Base-by-base conservation (phyloP, 2,888 invertebrate genomes). In the Sycophila texana region DNA sequence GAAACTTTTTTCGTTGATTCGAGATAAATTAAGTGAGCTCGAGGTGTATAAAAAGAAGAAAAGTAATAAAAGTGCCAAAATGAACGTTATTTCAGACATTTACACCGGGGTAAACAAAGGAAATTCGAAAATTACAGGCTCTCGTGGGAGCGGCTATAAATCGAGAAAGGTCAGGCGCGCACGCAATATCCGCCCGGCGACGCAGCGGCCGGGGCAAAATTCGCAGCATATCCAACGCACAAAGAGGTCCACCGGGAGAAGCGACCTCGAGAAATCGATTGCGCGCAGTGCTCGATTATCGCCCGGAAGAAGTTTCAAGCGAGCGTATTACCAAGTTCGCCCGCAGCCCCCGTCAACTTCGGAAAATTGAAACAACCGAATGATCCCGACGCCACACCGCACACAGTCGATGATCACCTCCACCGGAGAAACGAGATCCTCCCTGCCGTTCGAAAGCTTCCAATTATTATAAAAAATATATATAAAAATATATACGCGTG, bases 341-440 rank as follows among this genome's bases (percentile, higher is more conserved):
- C 14, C 30, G 5, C 1, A 49, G 12, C 26, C 16, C 14, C 71
- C 60, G 26, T 60, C 67, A 77, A 72, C 60, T 18, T 20, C 47
- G 20, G 30, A 47, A 65, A 79, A 79, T 74, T 74, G 79, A 74
- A 74, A 79, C 57, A n/a, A 57, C 57, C 57, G n/a, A n/a, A 57
- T 57, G 20, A n/a, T 20, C 57, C 57, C 0, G 7, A 10, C 39
- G 39, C 39, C 39, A 39, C 39, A 39, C 39, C 39, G 39, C 39
- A 39, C 39, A 10, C 7, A 10, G 39, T 39, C 39, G 10, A 39
- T 39, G 10, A 39, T 39, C 39, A 39, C 10, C 39, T 39, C 7
- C 1, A 39, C 26, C 26, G 26, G 1, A 7, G 39, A 39, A 7
- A 10, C 39, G 10, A 10, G 10, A 39, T 39, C 39, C 10, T 10